These are phyloP conservation scores for Drosophila paucipuncta DNA, from an alignment of 2,888 invertebrate species.

Conservation along the genomic window DNA sequence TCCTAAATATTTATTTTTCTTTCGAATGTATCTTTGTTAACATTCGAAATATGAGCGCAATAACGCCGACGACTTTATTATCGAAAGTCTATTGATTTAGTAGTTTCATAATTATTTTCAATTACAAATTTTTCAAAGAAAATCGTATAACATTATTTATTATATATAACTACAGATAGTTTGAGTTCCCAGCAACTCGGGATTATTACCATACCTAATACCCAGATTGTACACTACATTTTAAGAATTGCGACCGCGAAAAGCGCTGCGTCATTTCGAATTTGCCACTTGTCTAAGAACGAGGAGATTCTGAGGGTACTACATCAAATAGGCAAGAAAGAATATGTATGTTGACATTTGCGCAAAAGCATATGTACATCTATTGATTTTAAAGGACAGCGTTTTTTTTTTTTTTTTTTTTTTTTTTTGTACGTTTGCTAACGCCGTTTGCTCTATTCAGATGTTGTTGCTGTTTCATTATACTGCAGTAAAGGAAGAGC, in stretches of 20 bases:
- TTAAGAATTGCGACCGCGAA: slow-evolving; percentile 44
- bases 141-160: background rate
- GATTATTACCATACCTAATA: background rate
- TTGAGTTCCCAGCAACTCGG: background rate
- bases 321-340: slow-evolving; percentile 12
- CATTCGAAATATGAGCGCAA: background rate
- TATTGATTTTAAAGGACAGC: slow-evolving; percentile 7
- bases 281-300: slow-evolving; percentile 59
- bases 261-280: slow-evolving; percentile 60
- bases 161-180: background rate
- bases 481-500: slow-evolving; percentile 28
- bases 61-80: background rate
- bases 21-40: background rate
- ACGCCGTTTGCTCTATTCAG: slow-evolving; percentile 2
- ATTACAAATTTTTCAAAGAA: background rate
- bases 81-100: background rate
- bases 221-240: slow-evolving; percentile 7
- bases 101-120: background rate
- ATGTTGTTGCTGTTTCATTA: background rate
- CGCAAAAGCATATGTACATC: slow-evolving; percentile 9
- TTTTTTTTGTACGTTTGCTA: background rate
- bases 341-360: slow-evolving; percentile 4
- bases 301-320: slow-evolving; percentile 45
- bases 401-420: background rate
- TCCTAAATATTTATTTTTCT: background rate